Conservation (phyloP, 1,140 invertebrate genomes). For the Eupristina koningsbergeri region DNA sequence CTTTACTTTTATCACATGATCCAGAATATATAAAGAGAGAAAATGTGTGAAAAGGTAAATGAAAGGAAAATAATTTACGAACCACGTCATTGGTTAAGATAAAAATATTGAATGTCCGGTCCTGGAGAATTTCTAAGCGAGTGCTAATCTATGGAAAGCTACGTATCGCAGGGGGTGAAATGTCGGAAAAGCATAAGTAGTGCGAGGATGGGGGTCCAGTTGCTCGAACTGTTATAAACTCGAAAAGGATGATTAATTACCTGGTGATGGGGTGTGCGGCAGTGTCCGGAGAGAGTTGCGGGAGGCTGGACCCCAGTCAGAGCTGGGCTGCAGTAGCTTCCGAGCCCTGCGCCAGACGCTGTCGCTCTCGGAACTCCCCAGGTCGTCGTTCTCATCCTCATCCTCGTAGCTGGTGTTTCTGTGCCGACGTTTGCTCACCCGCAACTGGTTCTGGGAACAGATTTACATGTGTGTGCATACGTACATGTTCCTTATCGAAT, state of each 20-base stretch:
- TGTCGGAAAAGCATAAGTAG: neutral
- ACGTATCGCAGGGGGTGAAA: neutral
- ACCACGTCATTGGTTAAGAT: neutral
- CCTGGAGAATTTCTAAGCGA: neutral
- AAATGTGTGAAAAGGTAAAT: neutral
- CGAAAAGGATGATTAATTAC: slow-evolving; percentile 55
- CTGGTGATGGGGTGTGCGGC: slow-evolving; percentile 62
- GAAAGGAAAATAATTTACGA: neutral
- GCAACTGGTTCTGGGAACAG: slow-evolving; percentile 61
- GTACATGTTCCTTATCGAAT: neutral
- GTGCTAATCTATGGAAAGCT: neutral
- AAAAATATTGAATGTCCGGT: neutral
- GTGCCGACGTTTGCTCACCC: slow-evolving; percentile 54
- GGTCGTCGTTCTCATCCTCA: slow-evolving; percentile 62
- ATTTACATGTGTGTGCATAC: no score
- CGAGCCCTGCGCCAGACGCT: slow-evolving; percentile 67
- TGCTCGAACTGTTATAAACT: no score
- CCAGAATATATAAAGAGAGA: neutral
- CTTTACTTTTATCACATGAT: no score
- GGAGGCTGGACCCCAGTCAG: slow-evolving; percentile 78
- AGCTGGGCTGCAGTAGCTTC: slow-evolving; percentile 76
- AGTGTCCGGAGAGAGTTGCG: slow-evolving; percentile 65
- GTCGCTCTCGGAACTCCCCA: slow-evolving; percentile 56
- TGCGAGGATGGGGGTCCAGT: no score
- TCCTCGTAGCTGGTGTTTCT: slow-evolving; percentile 59